Evolutionary conservation across 2,797 vertebrate species (phyloP), one percentile per base, ranked within the genome.

Genomic region (Pristis pectinata): DNA sequence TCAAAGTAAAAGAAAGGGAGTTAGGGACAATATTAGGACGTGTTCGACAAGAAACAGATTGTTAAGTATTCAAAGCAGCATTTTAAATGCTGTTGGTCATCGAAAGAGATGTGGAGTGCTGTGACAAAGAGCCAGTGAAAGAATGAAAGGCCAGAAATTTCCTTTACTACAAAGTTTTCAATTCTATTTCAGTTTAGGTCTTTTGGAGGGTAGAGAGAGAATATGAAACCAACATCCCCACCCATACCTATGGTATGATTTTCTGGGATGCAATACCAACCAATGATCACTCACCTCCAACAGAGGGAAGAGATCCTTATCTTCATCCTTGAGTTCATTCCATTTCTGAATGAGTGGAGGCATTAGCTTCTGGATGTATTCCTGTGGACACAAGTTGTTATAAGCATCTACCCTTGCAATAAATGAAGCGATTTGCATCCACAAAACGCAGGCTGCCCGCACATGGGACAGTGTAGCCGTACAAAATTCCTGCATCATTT

Each of bases 311-410:
- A 99, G 98, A 95, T 99, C 99, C 94, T 99, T 99, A 96, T 99
- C 98, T 95, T 99, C 99, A 0, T 99, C 98, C 95, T 99, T 99
- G 89, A 99, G 97, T 96, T 99, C 98, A 0, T 99, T 99, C 98
- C 99, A 99, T 96, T 99, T 99, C 96, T 98, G 98, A 95, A 99
- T 99, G 7, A 99, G 97, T 0, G 99, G 99, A 0, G 98, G 98
- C 99, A 99, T 99, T 96, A 99, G 95, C 96, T 99, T 99, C 96
- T 99, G 98, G 95, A 99, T 99, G 96, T 99, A 99, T 76, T 99
- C 98, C 99, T 99, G 94, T 15, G 77, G 59, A 83, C 93, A 95
- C 0, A 95, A 74, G 27, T 53, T 34, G 72, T 1, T 44, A 76
- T 74, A 19, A 94, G 37, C 3, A 27, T 13, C 27, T 19, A 67